phyloP scores from a whole-genome alignment of 2,888 invertebrate species.

The Dryocosmus kuriphilus region DNA sequence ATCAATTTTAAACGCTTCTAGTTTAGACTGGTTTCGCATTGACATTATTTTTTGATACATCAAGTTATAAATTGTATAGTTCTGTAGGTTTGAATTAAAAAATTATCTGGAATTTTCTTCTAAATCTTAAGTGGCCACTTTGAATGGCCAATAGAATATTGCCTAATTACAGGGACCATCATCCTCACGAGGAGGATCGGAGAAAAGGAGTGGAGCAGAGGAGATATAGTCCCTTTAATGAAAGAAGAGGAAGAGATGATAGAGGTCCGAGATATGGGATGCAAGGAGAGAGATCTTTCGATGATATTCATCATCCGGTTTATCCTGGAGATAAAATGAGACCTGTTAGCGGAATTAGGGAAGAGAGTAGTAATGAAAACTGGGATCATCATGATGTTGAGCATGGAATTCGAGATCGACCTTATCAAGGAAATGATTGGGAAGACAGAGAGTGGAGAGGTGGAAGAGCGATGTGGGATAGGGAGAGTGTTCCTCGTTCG shows the following conservation, averaged over 20 bases:
- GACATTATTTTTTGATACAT: no score
- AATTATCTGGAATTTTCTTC: no score
- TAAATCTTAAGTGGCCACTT: no score
- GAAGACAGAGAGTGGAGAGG: slow-evolving; percentile 74
- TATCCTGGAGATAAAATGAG: slow-evolving; percentile 69
- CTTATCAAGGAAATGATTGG: slow-evolving; percentile 69
- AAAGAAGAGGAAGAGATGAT: slow-evolving; percentile 76
- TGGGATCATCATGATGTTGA: slow-evolving; percentile 75
- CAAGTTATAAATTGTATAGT: no score
- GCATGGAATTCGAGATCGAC: slow-evolving; percentile 67
- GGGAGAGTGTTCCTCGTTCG: slow-evolving; percentile 73
- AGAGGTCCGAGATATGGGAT: slow-evolving; percentile 72
- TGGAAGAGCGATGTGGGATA: slow-evolving; percentile 72
- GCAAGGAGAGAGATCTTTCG: slow-evolving; percentile 56
- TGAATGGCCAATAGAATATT: no score
- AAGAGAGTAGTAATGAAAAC: slow-evolving; percentile 71
- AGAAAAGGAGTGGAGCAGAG: slow-evolving; percentile 68
- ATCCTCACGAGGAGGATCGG: slow-evolving; percentile 70
- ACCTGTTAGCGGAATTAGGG: slow-evolving; percentile 62
- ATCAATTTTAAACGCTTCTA: no score
- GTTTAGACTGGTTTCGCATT: no score
- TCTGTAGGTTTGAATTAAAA: no score
- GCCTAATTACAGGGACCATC: slow-evolving; percentile 65
- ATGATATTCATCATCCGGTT: slow-evolving; percentile 61
- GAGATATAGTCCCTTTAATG: slow-evolving; percentile 78